Conservation (phyloP, 1,140 invertebrate species). For the Antheraea mylitta region DNA sequence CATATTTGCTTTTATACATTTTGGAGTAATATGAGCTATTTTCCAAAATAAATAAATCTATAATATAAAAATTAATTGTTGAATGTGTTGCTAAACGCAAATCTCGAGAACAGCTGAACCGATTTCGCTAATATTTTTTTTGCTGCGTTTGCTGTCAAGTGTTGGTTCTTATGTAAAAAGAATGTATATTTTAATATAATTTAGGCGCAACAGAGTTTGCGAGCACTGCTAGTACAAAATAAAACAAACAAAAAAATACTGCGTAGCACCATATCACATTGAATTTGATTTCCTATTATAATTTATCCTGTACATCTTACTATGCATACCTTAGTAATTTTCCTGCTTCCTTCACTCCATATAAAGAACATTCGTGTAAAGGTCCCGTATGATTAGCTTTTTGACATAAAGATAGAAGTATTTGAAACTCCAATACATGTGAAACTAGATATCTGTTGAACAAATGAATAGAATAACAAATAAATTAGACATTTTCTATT, state of each 20-base stretch:
- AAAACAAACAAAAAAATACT: not conserved
- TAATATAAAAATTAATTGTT: too few species aligned
- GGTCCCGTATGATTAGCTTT: conserved; percentile 71
- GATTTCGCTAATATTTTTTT: too few species aligned
- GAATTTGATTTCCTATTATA: not conserved
- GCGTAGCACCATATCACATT: not conserved
- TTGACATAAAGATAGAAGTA: conserved; percentile 82
- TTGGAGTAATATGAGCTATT: too few species aligned
- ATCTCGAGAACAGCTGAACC: too few species aligned
- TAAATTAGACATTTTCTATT: not conserved
- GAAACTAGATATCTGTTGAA: conserved; percentile 82
- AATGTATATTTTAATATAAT: too few species aligned
- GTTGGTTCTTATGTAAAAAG: too few species aligned
- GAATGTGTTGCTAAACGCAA: too few species aligned
- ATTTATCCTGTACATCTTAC: not conserved
- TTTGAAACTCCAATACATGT: conserved; percentile 84
- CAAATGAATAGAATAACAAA: not conserved
- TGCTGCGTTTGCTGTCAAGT: too few species aligned
- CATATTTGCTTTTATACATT: too few species aligned
- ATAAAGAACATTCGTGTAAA: conserved; percentile 62
- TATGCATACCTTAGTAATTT: conserved; percentile 59
- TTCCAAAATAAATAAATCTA: too few species aligned
- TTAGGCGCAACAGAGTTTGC: too few species aligned
- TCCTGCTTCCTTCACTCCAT: conserved; percentile 64
- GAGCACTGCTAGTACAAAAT: not conserved